A percentile compares a stretch with the other conserved stretches of the same genome.
phyloP scores from a whole-genome alignment of 2,113 vertebrate genomes.

The Oenanthe melanoleuca region DNA sequence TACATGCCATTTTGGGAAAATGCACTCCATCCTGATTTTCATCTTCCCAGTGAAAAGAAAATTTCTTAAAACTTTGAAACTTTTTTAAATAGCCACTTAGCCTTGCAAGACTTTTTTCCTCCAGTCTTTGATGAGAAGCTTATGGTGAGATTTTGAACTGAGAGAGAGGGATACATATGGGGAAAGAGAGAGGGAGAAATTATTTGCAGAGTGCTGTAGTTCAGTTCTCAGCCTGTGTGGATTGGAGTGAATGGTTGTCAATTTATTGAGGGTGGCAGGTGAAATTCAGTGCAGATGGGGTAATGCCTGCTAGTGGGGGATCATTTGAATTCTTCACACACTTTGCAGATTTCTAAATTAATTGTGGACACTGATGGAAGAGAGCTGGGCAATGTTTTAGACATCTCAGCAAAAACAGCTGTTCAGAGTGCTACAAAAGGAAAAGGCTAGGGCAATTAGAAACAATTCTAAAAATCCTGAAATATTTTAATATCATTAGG shows the following conservation, averaged over 20 bases:
- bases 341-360: conserved; percentile 5
- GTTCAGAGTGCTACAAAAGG: background rate
- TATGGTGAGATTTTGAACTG: background rate
- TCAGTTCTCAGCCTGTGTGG: background rate
- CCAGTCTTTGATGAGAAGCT: background rate
- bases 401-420: background rate
- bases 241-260: background rate
- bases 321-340: conserved; percentile 7
- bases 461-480: background rate
- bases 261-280: conserved; percentile 28
- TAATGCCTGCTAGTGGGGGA: background rate
- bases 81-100: background rate
- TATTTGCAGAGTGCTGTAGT: background rate
- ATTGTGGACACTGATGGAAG: background rate
- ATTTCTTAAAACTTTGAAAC: background rate
- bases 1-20: background rate
- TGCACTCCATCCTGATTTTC: background rate
- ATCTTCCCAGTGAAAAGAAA: background rate
- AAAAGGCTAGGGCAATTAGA: background rate
- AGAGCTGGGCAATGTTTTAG: background rate
- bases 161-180: background rate
- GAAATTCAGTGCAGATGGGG: conserved; percentile 7
- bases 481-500: background rate
- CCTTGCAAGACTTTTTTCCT: background rate
- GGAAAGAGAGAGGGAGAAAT: background rate